Evolutionary conservation across 1,140 invertebrate genomes (phyloP), one percentile per base, ranked within the genome.

Genomic region (Hestina assimilis): DNA sequence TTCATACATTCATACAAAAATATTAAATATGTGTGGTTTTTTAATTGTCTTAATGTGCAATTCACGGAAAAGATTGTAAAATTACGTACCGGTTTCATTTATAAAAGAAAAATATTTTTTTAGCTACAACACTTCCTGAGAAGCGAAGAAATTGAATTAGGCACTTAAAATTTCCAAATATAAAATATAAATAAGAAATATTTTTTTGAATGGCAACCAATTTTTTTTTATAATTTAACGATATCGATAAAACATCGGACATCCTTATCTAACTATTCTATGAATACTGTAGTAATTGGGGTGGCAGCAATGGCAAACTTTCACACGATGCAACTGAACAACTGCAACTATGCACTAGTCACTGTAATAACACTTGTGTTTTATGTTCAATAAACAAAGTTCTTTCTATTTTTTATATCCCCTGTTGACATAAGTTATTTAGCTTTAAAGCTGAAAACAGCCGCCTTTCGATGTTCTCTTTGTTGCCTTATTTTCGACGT

Each of bases 241-340:
- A 59, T 58, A 75, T 77, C 71, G 72, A 75, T 67, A 63, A 41
- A 15, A 9, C 19, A 19, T 14, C 0, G 46, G 14, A 9, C 63
- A 63, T 57, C 61, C 59, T 35, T 75, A 66, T 75, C 71, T 74
- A 79, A 72, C 62, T 70, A 69, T 74, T 69, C 64, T 75, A 82
- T 82, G 76, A 83, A 80, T 80, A 72, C 62, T 47, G 51, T 69
- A 67, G 62, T 82, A 80, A 85, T 81, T 76, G 75, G 79, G 79
- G 80, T 76, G 72, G 8, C n/a, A 17, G 33, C 33, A 17, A 19
- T 35, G 33, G 65, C 63, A 76, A 73, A 80, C 79, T 83, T 84
- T 87, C 81, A 87, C 83, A 87, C 83, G 81, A 83, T 75, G 69
- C 56, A 72, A 73, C 56, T 72, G 74, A 56, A 64, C 56, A 72